phyloP scores from a whole-genome alignment of 2,797 vertebrate species.

The Hydrocynus forskahlii region DNA sequence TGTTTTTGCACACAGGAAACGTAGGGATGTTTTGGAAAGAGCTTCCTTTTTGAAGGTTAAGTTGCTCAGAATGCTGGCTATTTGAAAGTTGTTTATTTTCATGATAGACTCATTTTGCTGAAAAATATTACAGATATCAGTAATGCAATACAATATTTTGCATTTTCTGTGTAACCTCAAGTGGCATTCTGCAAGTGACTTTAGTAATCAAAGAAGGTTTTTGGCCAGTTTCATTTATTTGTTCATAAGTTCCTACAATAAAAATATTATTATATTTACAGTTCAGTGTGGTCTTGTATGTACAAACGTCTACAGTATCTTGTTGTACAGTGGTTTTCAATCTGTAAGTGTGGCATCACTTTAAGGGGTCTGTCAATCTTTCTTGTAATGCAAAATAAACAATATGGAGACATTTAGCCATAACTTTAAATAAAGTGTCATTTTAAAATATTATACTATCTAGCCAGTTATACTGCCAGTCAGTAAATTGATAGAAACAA shows the following conservation, averaged over 20 bases:
- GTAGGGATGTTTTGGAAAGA: slow-evolving; percentile 13
- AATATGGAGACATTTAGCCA: too few relatives aligned
- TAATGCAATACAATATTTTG: background rate
- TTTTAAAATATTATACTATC: too few relatives aligned
- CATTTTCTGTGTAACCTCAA: background rate
- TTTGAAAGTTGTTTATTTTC: background rate
- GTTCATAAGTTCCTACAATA: background rate
- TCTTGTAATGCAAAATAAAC: too few relatives aligned
- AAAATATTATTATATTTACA: background rate
- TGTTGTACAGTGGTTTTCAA: too few relatives aligned
- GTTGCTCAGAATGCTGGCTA: background rate
- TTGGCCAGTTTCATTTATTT: background rate
- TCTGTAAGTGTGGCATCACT: too few relatives aligned
- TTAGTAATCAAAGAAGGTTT: background rate
- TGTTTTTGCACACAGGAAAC: slow-evolving; percentile 22
- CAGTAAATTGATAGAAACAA: too few relatives aligned
- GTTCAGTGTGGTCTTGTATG: background rate
- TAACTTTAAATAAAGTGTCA: too few relatives aligned
- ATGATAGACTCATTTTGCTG: background rate
- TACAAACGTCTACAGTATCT: too few relatives aligned
- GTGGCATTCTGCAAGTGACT: background rate
- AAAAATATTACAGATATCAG: background rate
- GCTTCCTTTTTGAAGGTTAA: background rate
- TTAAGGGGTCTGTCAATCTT: too few relatives aligned
- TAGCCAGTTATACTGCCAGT: too few relatives aligned